A percentile compares a stretch with the other conserved stretches of the same genome.
phyloP scores from a whole-genome alignment of 2,888 invertebrate species.

The Campoletis raptor region DNA sequence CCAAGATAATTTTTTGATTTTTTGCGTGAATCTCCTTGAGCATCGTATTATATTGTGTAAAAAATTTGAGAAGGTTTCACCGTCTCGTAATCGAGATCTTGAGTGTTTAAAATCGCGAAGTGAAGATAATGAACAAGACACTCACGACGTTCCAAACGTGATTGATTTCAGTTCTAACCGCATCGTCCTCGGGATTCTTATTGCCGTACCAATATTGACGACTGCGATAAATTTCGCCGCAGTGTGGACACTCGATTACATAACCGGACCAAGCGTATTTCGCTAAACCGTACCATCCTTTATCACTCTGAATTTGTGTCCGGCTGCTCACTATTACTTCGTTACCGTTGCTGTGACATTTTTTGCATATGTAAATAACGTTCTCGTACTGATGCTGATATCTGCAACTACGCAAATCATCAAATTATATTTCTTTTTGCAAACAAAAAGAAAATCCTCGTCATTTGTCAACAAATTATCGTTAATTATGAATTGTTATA shows the following conservation, averaged over 20 bases:
- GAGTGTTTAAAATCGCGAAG: too few relatives aligned
- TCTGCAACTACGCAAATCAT: slow-evolving; percentile 83
- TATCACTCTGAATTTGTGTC: slow-evolving; percentile 84
- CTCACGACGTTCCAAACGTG: slow-evolving; percentile 87
- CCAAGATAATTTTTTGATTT: too few relatives aligned
- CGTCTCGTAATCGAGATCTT: too few relatives aligned
- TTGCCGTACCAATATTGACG: slow-evolving; percentile 94
- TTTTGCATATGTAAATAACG: slow-evolving; percentile 88
- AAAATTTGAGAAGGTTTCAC: too few relatives aligned
- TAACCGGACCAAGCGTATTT: slow-evolving; percentile 93
- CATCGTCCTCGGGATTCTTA: slow-evolving; percentile 89
- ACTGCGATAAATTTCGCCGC: slow-evolving; percentile 90
- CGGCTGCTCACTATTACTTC: slow-evolving; percentile 87
- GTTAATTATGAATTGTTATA: neutral
- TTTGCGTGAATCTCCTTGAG: too few relatives aligned
- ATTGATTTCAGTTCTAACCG: slow-evolving; percentile 87
- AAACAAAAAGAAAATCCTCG: neutral
- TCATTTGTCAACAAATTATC: neutral
- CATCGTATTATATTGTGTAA: too few relatives aligned
- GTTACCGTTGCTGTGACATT: slow-evolving; percentile 88
- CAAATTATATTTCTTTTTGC: slow-evolving; percentile 16
- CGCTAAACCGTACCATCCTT: slow-evolving; percentile 88
- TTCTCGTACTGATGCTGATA: slow-evolving; percentile 93
- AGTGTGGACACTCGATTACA: slow-evolving; percentile 91
- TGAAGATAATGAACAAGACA: too few relatives aligned